These are phyloP conservation scores for Arothron firmamentum DNA, from an alignment of 2,113 vertebrate genomes.

Conservation along the genomic window DNA sequence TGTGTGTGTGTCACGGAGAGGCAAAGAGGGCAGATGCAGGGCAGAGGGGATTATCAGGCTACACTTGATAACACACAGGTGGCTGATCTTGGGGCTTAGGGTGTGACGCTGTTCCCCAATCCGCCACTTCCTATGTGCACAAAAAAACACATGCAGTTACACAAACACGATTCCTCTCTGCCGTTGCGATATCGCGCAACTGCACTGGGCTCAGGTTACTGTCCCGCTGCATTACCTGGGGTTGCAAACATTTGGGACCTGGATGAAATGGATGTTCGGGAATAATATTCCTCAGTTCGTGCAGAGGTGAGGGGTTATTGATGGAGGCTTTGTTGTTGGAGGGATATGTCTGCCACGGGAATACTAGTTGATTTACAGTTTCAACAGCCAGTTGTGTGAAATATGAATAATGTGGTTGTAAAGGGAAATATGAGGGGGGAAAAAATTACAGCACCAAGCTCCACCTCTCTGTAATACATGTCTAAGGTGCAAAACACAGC, in stretches of 20 bases:
- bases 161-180: constrained; percentile 46
- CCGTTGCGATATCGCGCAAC: constrained; percentile 35
- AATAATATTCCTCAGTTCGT: constrained; percentile 57
- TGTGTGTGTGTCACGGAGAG: constrained; percentile 22
- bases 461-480: constrained; percentile 44
- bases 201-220: constrained; percentile 58
- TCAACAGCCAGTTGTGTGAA: constrained; percentile 32
- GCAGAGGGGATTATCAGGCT: constrained; percentile 56
- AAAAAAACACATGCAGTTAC: constrained; percentile 28
- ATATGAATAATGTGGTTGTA: constrained; percentile 34
- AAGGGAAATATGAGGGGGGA: constrained; percentile 17
- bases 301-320: constrained; percentile 52
- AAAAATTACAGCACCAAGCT: constrained; percentile 51
- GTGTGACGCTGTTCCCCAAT: constrained; percentile 51
- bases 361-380: constrained; percentile 50
- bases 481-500: constrained; percentile 46
- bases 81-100: constrained; percentile 61
- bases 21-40: constrained; percentile 49
- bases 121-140: constrained; percentile 49
- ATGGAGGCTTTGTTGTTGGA: constrained; percentile 51
- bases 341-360: constrained; percentile 29
- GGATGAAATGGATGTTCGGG: constrained; percentile 55
- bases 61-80: constrained; percentile 68
- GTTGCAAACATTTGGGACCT: constrained; percentile 30
- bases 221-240: constrained; percentile 31